Percentiles rank a stretch among this genome's conserved stretches.
These are phyloP conservation scores for Nothura maculosa DNA, from an alignment of 2,797 vertebrate species.

Conservation along the genomic window DNA sequence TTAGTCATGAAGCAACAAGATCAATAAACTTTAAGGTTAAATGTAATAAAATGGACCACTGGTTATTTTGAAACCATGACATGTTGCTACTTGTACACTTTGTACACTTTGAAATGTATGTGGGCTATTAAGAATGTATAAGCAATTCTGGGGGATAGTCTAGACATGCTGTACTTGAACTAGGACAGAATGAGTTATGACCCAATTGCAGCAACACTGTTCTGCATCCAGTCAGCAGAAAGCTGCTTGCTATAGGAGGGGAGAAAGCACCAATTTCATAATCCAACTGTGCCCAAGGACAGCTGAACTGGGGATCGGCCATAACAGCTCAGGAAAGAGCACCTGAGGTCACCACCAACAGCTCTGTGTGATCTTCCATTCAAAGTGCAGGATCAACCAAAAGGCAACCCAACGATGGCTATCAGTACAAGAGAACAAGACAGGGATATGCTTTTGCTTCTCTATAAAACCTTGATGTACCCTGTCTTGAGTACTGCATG, in stretches of 20 bases:
- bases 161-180: not conserved
- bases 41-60: not conserved
- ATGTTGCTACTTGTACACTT: not conserved
- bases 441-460: not conserved
- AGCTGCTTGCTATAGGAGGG: not conserved
- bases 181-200: not conserved
- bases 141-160: not conserved
- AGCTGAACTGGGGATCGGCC: accelerated
- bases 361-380: not conserved
- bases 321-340: not conserved
- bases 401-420: not conserved
- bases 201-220: not conserved
- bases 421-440: not conserved
- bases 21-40: constrained; percentile 55
- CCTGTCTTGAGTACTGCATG: not conserved
- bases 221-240: not conserved
- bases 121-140: not conserved
- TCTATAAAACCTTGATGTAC: not conserved
- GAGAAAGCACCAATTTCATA: not conserved
- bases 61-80: constrained; percentile 27
- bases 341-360: accelerated
- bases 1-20: constrained; percentile 40
- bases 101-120: not conserved
- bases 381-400: not conserved
- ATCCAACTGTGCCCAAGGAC: not conserved